Conservation (phyloP, 2,797 vertebrate species). For the Sciurus carolinensis region DNA sequence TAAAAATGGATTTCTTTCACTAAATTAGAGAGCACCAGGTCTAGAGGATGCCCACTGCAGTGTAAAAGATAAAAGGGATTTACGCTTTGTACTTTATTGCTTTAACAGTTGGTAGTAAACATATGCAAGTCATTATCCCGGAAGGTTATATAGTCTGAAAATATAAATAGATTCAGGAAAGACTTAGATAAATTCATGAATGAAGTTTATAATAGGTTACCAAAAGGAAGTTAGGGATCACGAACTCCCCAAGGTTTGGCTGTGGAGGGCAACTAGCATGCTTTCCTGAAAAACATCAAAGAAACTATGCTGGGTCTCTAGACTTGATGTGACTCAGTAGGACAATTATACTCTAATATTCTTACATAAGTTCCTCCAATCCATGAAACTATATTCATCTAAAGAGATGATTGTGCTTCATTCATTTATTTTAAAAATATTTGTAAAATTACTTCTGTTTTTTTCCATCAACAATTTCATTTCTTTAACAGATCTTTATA, state of each 20-base stretch:
- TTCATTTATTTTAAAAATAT: constrained; percentile 60
- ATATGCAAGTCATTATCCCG: constrained; percentile 85
- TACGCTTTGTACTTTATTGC: constrained; percentile 80
- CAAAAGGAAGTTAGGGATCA: constrained; percentile 82
- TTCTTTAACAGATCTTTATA: not conserved
- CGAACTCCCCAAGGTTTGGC: constrained; percentile 71
- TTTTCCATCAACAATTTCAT: not conserved
- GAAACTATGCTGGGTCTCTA: constrained; percentile 50
- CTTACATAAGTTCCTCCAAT: not conserved
- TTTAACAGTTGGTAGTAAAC: constrained; percentile 83
- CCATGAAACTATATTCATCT: not conserved
- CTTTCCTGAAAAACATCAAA: constrained; percentile 84
- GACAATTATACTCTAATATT: constrained; percentile 74
- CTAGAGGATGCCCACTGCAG: constrained; percentile 51
- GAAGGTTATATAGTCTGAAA: constrained; percentile 81
- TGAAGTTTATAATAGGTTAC: constrained; percentile 83
- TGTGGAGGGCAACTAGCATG: constrained; percentile 74
- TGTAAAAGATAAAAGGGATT: constrained; percentile 82
- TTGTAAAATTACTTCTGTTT: not conserved
- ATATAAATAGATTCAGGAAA: constrained; percentile 85
- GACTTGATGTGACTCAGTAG: constrained; percentile 46
- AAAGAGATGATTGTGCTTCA: not conserved
- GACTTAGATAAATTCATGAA: constrained; percentile 84
- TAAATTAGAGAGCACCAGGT: constrained; percentile 67
- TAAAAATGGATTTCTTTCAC: constrained; percentile 72